Evolutionary conservation across 2,113 vertebrate species (phyloP), one percentile per base, ranked within the genome.

Genomic region (Anguilla rostrata): DNA sequence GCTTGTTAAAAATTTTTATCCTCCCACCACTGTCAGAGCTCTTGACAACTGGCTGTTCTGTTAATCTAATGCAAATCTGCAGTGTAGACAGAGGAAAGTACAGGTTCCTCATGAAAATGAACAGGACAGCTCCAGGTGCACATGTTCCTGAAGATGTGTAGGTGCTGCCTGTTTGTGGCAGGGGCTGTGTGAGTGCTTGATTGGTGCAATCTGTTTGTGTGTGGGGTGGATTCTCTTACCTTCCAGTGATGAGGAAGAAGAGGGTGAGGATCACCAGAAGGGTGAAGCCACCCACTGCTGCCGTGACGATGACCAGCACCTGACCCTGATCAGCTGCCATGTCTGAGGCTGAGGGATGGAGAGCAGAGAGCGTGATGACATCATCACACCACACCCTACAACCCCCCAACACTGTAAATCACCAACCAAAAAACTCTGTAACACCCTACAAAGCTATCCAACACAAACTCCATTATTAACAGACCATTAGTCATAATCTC

Each of bases 171-270:
- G 49, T 63, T 46, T 57, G 18, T 39, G 34, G 53, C 78, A 43
- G 39, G 81, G 79, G 39, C 26, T 86, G 49, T 29, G 34, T 82
- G 56, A 60, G 15, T 60, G 57, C 12, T 78, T 12, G 46, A 66
- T 80, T 82, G 78, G 75, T 15, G 18, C 83, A 6, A 20, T 81
- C 57, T 60, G 57, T 78, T 14, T 41, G 71, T 26, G 53, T 8
- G 22, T 22, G 57, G 12, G 43, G 39, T 5, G 18, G 75, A 78
- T 29, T 18, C 7, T 88, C 93, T 96, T 98, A 99, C 98, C 98
- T 97, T 86, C 97, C 97, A 20, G 98, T 99, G 94, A 99, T 98
- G 86, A 99, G 94, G 94, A 98, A 97, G 96, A 99, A 99, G 88
- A 99, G 94, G 60, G 97, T 99, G 89, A 99, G 97, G 92, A 99